Percentiles rank a stretch among this genome's conserved stretches.
These are phyloP conservation scores for Eurystomus glaucurus DNA, from an alignment of 2,797 vertebrate species.

Conservation along the genomic window DNA sequence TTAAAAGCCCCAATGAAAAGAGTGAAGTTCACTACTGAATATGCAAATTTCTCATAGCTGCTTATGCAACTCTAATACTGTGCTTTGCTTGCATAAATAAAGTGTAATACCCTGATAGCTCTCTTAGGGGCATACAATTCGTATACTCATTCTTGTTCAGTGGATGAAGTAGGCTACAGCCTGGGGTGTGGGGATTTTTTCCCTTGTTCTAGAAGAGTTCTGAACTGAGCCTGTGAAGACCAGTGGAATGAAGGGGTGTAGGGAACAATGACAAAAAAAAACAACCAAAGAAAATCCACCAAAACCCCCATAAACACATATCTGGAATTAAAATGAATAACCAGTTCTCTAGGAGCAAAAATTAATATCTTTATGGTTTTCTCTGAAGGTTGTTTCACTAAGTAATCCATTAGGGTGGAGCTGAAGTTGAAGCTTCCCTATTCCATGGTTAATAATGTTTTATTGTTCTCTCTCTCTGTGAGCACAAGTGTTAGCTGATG, in stretches of 20 bases:
- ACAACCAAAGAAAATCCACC: rapidly evolving
- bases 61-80: neutral
- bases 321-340: neutral
- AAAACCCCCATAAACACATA: rapidly evolving
- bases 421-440: neutral
- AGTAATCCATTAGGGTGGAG: neutral
- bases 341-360: neutral
- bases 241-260: neutral
- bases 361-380: neutral
- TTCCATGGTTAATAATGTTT: neutral
- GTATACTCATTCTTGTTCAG: neutral
- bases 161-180: neutral
- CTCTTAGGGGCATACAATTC: neutral
- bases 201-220: neutral
- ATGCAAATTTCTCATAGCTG: neutral
- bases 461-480: neutral
- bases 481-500: neutral
- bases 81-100: neutral
- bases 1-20: rapidly evolving
- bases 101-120: neutral
- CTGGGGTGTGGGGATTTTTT: neutral
- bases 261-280: neutral
- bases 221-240: neutral
- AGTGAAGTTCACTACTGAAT: neutral
- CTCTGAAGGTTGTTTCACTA: neutral